Evolutionary conservation across 2,113 vertebrate species (phyloP), one percentile per base, ranked within the genome.

Genomic region (Chionis minor): DNA sequence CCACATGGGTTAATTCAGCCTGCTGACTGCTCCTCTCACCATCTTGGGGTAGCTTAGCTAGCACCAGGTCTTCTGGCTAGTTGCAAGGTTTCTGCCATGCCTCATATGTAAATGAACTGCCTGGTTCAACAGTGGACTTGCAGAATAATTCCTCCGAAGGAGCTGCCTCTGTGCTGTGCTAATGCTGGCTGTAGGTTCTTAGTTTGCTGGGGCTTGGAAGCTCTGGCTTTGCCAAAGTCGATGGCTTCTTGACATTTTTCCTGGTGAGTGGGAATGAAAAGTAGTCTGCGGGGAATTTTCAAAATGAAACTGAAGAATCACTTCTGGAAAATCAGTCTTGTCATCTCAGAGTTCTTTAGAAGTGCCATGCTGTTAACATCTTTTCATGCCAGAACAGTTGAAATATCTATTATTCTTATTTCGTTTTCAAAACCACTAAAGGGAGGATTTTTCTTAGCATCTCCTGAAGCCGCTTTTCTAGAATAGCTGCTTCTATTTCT

Each of bases 321-420:
- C 63, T 91, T 94, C 44, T 94, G 81, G 71, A 96, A 83, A 90
- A 88, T 96, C 54, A 28, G 58, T 82, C 88, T 82, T 90, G 94
- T 87, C 65, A 92, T 92, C 73, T 94, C 47, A n/a, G 26, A 87
- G 35, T 92, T 95, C 70, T 97, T 87, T 69, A 44, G 28, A 93
- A 81, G 40, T 93, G 52, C 70, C 78, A 59, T 85, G 73, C 81
- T 92, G 78, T 80, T 95, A 95, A 85, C 70, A 90, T 44, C 85
- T 90, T 95, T 93, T 96, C 81, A 92, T 96, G 61, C 49, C 70
- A 90, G 78, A 82, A 85, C 33, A 63, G 81, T 38, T 97, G 90
- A 97, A 94, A 86, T 95, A 73, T 33, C 92, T 94, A 62, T 87
- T 96, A 70, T 95, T 94, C 59, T 84, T 74, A 32, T 79, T 96